Conservation (phyloP, 2,888 invertebrate species). For the Euzophera pinguis region DNA sequence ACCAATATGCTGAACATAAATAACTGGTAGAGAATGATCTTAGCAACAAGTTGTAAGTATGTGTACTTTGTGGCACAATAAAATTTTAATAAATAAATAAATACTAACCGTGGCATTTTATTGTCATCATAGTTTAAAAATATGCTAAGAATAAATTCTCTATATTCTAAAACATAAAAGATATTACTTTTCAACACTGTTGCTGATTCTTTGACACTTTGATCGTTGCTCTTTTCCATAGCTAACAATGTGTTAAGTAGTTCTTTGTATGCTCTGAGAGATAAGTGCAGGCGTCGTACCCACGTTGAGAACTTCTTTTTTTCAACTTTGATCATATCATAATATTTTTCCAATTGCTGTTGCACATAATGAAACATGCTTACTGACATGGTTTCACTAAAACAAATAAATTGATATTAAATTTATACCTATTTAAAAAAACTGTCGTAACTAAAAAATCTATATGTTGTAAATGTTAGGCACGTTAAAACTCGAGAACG, state of each 20-base stretch:
- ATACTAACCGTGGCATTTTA: slow-evolving; percentile 88
- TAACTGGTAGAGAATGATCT: no score
- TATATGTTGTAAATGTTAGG: no score
- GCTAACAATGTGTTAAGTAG: slow-evolving; percentile 89
- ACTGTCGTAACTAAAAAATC: no score
- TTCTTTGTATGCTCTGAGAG: slow-evolving; percentile 89
- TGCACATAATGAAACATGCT: slow-evolving; percentile 96
- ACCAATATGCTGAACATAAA: no score
- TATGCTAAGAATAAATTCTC: slow-evolving; percentile 91
- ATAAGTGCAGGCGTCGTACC: slow-evolving; percentile 92
- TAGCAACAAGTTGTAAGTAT: no score
- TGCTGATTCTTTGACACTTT: slow-evolving; percentile 86
- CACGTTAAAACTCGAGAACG: no score
- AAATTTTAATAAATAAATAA: no score
- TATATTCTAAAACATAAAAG: slow-evolving; percentile 96
- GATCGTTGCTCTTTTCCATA: slow-evolving; percentile 89
- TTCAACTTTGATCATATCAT: slow-evolving; percentile 90
- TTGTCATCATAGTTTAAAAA: slow-evolving; percentile 90
- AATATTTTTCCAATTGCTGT: slow-evolving; percentile 92
- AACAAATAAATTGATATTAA: slow-evolving; percentile 33
- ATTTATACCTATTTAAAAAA: not conserved
- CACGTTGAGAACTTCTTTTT: slow-evolving; percentile 91
- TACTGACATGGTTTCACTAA: slow-evolving; percentile 95
- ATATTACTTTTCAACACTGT: slow-evolving; percentile 94
- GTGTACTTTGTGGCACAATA: no score